Evolutionary conservation across 2,797 vertebrate species (phyloP).

Genomic region (Otolemur crassicaudatus): DNA sequence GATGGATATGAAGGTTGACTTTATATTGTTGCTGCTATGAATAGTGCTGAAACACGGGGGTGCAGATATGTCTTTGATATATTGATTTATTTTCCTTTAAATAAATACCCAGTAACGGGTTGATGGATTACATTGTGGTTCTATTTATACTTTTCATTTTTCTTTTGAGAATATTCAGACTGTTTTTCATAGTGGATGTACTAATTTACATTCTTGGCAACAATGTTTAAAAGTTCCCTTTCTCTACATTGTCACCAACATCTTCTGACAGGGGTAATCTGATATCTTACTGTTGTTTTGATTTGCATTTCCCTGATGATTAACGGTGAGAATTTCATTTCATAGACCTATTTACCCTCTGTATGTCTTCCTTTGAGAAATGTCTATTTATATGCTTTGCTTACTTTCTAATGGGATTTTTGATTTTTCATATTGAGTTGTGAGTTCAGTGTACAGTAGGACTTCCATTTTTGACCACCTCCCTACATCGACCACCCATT

Average conservation of each 20-base stretch:
- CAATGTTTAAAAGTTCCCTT: not conserved
- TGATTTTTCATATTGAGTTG: not conserved
- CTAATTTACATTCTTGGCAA: not conserved
- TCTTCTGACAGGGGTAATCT: not conserved
- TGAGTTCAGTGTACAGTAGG: not conserved
- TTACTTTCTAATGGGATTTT: not conserved
- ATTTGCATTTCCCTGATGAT: not conserved
- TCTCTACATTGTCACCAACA: not conserved
- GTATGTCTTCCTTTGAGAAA: not conserved
- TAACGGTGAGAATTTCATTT: not conserved
- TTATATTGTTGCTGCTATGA: not conserved
- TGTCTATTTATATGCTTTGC: not conserved
- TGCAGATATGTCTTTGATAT: not conserved
- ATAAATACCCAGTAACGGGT: not conserved
- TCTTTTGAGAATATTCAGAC: not conserved
- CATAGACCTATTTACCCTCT: not conserved
- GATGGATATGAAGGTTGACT: not conserved
- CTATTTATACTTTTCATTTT: not conserved
- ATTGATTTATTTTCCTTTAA: not conserved
- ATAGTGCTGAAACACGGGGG: not conserved
- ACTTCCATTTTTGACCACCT: too few species aligned
- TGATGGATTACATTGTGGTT: not conserved
- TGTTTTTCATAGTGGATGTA: not conserved
- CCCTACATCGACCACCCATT: too few species aligned
- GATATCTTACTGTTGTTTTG: not conserved